Evolutionary conservation across 2,113 vertebrate genomes (phyloP).

Genomic region (Aptenodytes patagonicus): DNA sequence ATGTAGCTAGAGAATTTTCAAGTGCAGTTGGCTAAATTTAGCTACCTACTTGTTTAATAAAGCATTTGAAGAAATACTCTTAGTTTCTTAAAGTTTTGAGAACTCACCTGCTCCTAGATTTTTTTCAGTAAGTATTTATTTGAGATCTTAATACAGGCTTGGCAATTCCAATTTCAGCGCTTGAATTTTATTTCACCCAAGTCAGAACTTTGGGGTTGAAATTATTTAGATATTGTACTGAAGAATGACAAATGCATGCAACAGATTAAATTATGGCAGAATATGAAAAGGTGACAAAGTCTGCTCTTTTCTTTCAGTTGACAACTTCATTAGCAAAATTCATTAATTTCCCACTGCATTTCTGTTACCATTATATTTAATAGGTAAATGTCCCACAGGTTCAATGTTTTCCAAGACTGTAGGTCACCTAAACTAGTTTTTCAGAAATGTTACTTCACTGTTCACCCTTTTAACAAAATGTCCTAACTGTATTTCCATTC

Average conservation of each 20-base stretch:
- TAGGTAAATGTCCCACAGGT: neutral
- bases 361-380: neutral
- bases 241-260: neutral
- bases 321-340: neutral
- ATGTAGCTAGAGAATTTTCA: neutral
- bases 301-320: neutral
- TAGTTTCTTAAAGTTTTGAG: neutral
- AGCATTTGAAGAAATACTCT: neutral
- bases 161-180: neutral
- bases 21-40: neutral
- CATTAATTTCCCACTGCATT: neutral
- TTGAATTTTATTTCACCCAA: neutral
- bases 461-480: neutral
- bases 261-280: neutral
- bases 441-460: neutral
- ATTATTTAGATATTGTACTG: neutral
- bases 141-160: neutral
- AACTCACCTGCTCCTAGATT: neutral
- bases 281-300: neutral
- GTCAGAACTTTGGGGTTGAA: neutral
- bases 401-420: neutral
- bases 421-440: neutral
- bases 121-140: neutral
- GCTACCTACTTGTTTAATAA: neutral
- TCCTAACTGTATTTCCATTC: neutral